Base-by-base conservation (phyloP, 2,113 vertebrate genomes). In the Catharus fuscescens region DNA sequence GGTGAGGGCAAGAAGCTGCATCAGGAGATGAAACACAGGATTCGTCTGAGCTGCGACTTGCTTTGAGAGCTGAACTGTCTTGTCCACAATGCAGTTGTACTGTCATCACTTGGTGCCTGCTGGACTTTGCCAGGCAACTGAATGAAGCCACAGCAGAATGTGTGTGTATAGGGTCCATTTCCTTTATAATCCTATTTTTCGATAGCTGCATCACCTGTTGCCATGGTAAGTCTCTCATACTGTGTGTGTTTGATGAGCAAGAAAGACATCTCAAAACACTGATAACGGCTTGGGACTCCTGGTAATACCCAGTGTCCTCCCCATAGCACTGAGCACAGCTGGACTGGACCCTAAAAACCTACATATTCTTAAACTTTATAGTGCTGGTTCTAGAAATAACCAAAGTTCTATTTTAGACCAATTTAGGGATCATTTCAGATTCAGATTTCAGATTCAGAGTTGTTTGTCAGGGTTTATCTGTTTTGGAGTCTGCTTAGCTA, bases 61-160 rank as follows among this genome's bases (percentile, higher is more conserved):
- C 52, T 54, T 24, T 34, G 80, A 50, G 52, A 90, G 8, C 47
- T 54, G 69, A 80, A 45, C 20, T 73, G 12, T 26, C 5, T 77
- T 3, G 2, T 66, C n/a, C 26, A 23, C 0, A 0, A 16, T 36
- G 19, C 31, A 52, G 36, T 8, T 61, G 31, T 4, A 17, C 11
- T 36, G 5, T 54, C 29, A 65, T 32, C 65, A 17, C 5, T 67
- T 57, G 36, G 50, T 56, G 26, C 60, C 47, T 77, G 23, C 34
- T 74, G 52, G 25, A 32, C 34, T 66, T 84, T 29, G 26, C 29
- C 64, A 31, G 38, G 57, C 65, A 66, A 5, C 7, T 44, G 57
- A 17, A 16, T 32, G 73, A 50, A 84, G 47, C 24, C 82, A 31
- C 26, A 28, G 48, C 34, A 62, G 59, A 53, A 42, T 26, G 20